phyloP scores from a whole-genome alignment of 1,140 invertebrate genomes.

The Dolichoris vasculosae region DNA sequence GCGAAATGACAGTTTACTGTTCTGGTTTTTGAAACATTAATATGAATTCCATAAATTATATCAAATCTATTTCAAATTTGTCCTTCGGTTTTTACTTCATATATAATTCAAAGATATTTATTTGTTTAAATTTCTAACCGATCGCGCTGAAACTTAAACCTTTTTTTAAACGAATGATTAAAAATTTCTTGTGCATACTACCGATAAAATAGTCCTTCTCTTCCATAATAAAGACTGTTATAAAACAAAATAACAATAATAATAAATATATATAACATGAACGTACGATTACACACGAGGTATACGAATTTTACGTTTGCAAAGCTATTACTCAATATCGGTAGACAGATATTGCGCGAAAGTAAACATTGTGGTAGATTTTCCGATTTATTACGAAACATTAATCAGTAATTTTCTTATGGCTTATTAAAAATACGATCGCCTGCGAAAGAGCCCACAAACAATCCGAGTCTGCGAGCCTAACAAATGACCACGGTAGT shows the following conservation, averaged over 20 bases:
- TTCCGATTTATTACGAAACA: conserved; percentile 20
- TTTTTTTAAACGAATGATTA: not conserved
- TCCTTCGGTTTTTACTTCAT: not conserved
- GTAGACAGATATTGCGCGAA: not conserved
- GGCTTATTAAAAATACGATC: conserved; percentile 4
- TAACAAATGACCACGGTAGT: conserved; percentile 28
- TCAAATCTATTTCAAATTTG: not conserved
- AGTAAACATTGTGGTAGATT: not conserved
- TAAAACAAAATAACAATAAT: not conserved
- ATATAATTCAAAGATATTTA: not conserved
- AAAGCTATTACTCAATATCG: not conserved
- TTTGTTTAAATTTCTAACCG: not conserved
- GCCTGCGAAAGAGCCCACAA: conserved; percentile 31
- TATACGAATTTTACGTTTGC: not conserved
- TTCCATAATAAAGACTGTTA: not conserved
- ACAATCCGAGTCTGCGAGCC: conserved; percentile 14
- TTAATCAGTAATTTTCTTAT: conserved; percentile 38
- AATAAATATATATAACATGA: not conserved
- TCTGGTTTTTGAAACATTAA: conserved; percentile 3
- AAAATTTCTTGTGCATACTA: not conserved
- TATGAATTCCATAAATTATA: conserved; percentile 27
- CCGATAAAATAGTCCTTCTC: not conserved
- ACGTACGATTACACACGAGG: not conserved
- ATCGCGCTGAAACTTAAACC: not conserved
- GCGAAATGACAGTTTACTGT: conserved; percentile 38